Evolutionary conservation across 2,113 vertebrate genomes (phyloP).

Genomic region (Epinephelus cyanopodus): DNA sequence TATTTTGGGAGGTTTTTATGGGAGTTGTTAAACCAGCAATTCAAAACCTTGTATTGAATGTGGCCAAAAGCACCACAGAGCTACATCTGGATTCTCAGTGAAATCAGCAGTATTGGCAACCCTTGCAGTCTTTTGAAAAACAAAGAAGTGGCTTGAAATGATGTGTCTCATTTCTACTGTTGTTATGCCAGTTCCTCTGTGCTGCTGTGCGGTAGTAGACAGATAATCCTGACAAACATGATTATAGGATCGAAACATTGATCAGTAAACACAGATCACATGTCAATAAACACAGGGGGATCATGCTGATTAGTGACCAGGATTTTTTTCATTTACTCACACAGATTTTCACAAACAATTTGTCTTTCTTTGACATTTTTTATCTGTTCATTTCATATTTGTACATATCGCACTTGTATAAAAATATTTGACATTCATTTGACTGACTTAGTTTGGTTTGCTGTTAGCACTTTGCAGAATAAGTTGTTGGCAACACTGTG

Average conservation of each 20-base stretch:
- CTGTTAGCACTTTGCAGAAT: neutral
- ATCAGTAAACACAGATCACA: conserved; percentile 13
- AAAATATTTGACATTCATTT: neutral
- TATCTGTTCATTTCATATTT: neutral
- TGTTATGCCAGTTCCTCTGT: neutral
- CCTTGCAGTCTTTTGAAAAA: too few relatives aligned
- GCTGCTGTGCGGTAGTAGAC: neutral
- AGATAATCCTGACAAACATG: conserved; percentile 1
- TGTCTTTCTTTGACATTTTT: neutral
- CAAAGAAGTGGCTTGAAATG: neutral
- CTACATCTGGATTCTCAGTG: neutral
- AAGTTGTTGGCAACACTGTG: neutral
- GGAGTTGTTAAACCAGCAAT: neutral
- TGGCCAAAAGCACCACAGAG: neutral
- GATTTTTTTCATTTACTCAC: neutral
- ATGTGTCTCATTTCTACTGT: neutral
- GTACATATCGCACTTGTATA: neutral
- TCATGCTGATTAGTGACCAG: neutral
- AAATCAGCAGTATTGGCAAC: neutral
- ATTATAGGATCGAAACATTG: conserved; percentile 17
- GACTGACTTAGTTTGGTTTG: neutral
- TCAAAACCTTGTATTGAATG: neutral
- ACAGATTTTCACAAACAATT: neutral
- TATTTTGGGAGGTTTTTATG: neutral
- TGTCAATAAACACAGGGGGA: neutral